These are phyloP conservation scores for Hemicentrotus pulcherrimus DNA, from an alignment of 35 echinoderm and acorn worm genomes.

Conservation along the genomic window DNA sequence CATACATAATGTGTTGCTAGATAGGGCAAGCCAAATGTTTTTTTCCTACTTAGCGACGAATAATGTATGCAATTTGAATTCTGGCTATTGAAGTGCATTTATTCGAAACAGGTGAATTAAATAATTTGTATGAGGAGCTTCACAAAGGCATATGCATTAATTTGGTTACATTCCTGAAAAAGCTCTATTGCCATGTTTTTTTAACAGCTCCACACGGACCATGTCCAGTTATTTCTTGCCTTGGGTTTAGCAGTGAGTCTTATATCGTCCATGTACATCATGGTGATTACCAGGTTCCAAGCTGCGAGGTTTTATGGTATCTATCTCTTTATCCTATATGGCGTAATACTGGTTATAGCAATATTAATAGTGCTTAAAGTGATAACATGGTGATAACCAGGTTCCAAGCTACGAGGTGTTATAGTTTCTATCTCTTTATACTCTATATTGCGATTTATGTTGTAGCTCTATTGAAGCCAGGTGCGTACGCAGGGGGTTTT, in stretches of 20 bases:
- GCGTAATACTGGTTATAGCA: slow-evolving; percentile 40
- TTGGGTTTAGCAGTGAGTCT: slow-evolving; percentile 75
- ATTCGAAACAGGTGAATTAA: too few species aligned
- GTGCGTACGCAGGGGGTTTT: too few species aligned
- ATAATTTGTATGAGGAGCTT: too few species aligned
- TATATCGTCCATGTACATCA: slow-evolving; percentile 80
- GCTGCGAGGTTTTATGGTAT: slow-evolving; percentile 54
- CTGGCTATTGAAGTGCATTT: too few species aligned
- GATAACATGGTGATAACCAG: background rate
- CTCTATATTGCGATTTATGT: slow-evolving; percentile 42
- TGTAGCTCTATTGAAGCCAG: slow-evolving; percentile 24
- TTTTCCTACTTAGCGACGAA: too few species aligned
- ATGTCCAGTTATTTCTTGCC: slow-evolving; percentile 77
- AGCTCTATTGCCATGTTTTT: too few species aligned
- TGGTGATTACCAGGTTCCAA: slow-evolving; percentile 74
- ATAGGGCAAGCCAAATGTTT: too few species aligned
- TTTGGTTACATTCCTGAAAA: too few species aligned
- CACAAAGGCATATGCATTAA: too few species aligned
- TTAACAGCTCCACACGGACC: slow-evolving; percentile 52
- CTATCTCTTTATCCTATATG: slow-evolving; percentile 57
- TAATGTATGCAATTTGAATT: too few species aligned
- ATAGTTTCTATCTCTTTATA: slow-evolving; percentile 59
- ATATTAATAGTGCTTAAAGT: slow-evolving; percentile 26
- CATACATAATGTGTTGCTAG: too few species aligned
- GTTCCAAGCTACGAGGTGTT: slow-evolving; percentile 60